phyloP scores from a whole-genome alignment of 2,797 vertebrate species.

The Crax fasciolata region DNA sequence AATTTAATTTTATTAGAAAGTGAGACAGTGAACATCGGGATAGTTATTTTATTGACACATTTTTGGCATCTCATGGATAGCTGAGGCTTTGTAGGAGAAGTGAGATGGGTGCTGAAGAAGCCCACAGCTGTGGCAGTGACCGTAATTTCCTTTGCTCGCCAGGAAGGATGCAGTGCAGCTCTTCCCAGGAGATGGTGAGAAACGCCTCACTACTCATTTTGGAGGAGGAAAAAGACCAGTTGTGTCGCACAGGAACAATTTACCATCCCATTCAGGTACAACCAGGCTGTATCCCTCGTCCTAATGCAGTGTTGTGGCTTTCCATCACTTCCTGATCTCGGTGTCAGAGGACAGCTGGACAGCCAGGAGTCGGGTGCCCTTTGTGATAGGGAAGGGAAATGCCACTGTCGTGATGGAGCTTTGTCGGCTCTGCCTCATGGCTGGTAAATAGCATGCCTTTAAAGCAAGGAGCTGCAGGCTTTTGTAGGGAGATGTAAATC shows the following conservation, averaged over 20 bases:
- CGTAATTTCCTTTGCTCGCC: neutral
- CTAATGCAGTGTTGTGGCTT: neutral
- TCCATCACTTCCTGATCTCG: neutral
- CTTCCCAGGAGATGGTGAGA: neutral
- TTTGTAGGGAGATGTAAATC: neutral
- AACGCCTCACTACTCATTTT: neutral
- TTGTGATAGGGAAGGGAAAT: neutral
- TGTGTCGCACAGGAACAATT: neutral
- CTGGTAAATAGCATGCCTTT: neutral
- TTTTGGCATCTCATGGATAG: neutral
- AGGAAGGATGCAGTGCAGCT: neutral
- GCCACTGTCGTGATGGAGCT: neutral
- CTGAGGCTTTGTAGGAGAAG: neutral
- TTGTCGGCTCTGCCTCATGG: neutral
- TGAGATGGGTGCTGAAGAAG: neutral
- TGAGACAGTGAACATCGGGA: neutral
- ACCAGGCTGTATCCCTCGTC: neutral
- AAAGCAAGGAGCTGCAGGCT: neutral
- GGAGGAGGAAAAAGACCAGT: neutral
- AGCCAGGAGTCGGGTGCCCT: neutral
- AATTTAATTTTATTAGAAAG: constrained; percentile 15
- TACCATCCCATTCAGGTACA: neutral
- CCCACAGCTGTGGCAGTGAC: neutral
- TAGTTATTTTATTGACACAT: neutral
- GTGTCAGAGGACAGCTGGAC: neutral